phyloP scores from a whole-genome alignment of 2,113 vertebrate species.

The Cromileptes altivelis region DNA sequence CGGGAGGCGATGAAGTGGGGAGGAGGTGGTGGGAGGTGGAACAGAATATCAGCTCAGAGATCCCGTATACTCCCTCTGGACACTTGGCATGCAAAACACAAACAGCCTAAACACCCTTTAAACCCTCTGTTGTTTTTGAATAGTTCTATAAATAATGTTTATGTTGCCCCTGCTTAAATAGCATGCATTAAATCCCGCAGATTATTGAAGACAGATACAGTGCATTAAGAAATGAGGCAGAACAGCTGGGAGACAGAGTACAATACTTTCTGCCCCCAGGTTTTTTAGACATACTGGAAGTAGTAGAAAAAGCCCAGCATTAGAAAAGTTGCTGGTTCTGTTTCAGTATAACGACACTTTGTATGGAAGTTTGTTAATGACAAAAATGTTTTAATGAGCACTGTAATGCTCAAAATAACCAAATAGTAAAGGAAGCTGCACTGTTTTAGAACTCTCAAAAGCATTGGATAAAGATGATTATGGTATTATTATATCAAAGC shows the following conservation, averaged over 20 bases:
- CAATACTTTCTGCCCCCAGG: background rate
- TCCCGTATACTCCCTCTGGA: conserved; percentile 10
- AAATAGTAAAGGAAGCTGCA: too few relatives aligned
- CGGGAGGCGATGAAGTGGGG: background rate
- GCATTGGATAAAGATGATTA: too few relatives aligned
- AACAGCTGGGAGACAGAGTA: conserved; percentile 31
- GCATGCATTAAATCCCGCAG: conserved; percentile 20
- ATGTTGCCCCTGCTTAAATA: conserved; percentile 2
- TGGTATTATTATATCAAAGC: too few relatives aligned
- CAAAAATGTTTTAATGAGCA: too few relatives aligned
- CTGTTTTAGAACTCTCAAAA: too few relatives aligned
- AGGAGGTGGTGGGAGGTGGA: background rate
- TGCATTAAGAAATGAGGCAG: conserved; percentile 9
- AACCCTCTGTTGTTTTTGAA: conserved; percentile 24
- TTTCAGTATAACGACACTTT: too few relatives aligned
- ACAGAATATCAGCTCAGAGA: background rate
- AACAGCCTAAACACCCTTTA: conserved; percentile 19
- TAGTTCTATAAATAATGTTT: conserved; percentile 40
- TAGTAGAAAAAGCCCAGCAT: background rate
- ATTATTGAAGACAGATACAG: conserved; percentile 7
- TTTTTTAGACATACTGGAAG: conserved; percentile 6
- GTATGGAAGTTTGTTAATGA: too few relatives aligned
- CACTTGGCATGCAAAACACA: conserved; percentile 32
- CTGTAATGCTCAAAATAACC: too few relatives aligned
- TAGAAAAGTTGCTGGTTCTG: too few relatives aligned